A percentile compares a stretch with the other conserved stretches of the same genome.
Conservation (phyloP, 1,140 invertebrate species). For the Tachypleus tridentatus region DNA sequence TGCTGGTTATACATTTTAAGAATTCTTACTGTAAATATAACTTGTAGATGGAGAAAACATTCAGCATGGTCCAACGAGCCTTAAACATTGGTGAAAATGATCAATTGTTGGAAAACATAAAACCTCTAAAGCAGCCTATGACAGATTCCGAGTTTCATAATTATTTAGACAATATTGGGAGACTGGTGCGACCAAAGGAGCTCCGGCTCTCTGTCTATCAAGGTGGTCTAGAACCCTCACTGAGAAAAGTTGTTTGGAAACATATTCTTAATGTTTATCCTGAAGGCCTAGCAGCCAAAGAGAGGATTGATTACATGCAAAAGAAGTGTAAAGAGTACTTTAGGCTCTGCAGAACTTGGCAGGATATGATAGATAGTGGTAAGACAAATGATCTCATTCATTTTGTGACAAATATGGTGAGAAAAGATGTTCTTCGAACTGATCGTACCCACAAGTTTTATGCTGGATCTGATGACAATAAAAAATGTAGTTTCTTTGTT, state of each 20-base stretch:
- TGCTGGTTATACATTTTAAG: no score
- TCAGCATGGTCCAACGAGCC: slow-evolving; percentile 70
- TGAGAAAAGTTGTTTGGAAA: slow-evolving; percentile 69
- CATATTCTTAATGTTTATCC: slow-evolving; percentile 93
- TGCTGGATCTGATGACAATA: slow-evolving; percentile 87
- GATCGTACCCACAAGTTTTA: slow-evolving; percentile 88
- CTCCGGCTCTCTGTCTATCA: slow-evolving; percentile 70
- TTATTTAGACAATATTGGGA: slow-evolving; percentile 77
- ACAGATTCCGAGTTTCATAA: slow-evolving; percentile 76
- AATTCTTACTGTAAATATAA: no score
- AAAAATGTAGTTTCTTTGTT: slow-evolving; percentile 87
- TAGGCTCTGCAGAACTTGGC: slow-evolving; percentile 66
- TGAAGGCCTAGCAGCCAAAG: slow-evolving; percentile 69
- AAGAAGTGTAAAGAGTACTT: slow-evolving; percentile 79
- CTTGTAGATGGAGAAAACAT: slow-evolving; percentile 64
- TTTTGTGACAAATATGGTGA: slow-evolving; percentile 3
- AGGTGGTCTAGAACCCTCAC: slow-evolving; percentile 35
- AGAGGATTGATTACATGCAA: slow-evolving; percentile 90
- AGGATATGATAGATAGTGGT: slow-evolving; percentile 30
- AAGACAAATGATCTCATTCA: not conserved
- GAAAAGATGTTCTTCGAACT: slow-evolving; percentile 83
- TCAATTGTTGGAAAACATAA: slow-evolving; percentile 36
- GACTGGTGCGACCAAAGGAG: slow-evolving; percentile 68
- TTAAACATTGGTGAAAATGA: slow-evolving; percentile 64
- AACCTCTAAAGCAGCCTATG: slow-evolving; percentile 54